These are phyloP conservation scores for Zeugodacus cucurbitae DNA, from an alignment of 1,140 invertebrate genomes.

Conservation along the genomic window DNA sequence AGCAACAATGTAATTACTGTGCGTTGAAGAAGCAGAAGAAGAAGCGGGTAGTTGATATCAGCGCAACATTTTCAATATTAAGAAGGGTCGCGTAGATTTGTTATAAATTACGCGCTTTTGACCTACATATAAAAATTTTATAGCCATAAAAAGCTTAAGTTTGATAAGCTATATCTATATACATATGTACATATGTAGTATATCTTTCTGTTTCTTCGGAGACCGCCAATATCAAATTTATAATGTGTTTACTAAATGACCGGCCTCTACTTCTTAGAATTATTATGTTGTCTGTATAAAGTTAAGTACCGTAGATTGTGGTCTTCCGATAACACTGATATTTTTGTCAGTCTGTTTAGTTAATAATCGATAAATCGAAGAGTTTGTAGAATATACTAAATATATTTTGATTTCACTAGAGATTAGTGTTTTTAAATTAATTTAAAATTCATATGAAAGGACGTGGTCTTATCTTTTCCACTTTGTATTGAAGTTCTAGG, in stretches of 20 bases:
- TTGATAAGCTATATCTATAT: too few relatives aligned
- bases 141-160: not conserved
- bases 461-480: too few relatives aligned
- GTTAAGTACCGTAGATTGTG: not conserved
- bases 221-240: too few relatives aligned
- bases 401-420: too few relatives aligned
- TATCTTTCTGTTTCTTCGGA: too few relatives aligned
- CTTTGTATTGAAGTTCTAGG: too few relatives aligned
- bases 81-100: not conserved
- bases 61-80: not conserved
- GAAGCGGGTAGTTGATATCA: not conserved
- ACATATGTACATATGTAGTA: too few relatives aligned
- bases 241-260: not conserved
- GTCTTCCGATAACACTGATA: too few relatives aligned
- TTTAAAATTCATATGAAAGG: too few relatives aligned
- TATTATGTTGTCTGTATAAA: not conserved
- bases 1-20: not conserved
- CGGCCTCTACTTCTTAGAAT: not conserved
- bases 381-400: not conserved
- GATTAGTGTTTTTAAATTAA: too few relatives aligned
- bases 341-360: not conserved
- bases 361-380: not conserved
- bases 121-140: not conserved
- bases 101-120: too few relatives aligned
- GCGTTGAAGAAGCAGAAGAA: not conserved